Percentiles rank a stretch among this genome's conserved stretches.
Evolutionary conservation across 2,888 invertebrate species (phyloP).

Genomic region (Iphiclides podalirius): DNA sequence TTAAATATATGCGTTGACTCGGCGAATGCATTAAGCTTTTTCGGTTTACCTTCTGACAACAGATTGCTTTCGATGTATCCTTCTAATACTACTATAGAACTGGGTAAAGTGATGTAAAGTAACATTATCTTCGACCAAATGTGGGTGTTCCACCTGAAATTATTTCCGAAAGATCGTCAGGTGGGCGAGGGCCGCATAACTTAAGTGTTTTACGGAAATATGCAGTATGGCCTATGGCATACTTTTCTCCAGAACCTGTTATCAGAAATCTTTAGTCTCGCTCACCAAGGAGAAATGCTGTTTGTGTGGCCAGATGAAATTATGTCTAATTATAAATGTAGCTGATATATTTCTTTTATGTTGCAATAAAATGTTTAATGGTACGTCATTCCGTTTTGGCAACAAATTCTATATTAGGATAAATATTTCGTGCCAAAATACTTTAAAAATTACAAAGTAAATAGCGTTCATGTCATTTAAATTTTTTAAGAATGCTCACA

Average conservation of each 20-base stretch:
- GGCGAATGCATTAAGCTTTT: not conserved
- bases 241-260: conserved; percentile 23
- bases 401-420: not conserved
- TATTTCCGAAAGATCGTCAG: too few species aligned
- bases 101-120: too few species aligned
- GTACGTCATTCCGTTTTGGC: not conserved
- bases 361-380: conserved; percentile 9
- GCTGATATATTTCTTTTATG: conserved; percentile 12
- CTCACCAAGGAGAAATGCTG: conserved; percentile 16
- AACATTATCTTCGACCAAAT: too few species aligned
- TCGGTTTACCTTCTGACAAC: too few species aligned
- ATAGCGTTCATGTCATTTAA: not conserved
- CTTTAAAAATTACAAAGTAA: not conserved
- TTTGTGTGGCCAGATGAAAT: conserved; percentile 20
- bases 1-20: conserved; percentile 11
- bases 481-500: not conserved
- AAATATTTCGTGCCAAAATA: not conserved
- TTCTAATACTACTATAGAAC: too few species aligned
- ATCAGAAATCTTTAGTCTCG: conserved; percentile 9
- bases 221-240: conserved; percentile 16
- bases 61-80: too few species aligned
- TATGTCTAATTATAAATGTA: conserved; percentile 22
- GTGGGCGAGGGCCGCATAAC: conserved; percentile 8
- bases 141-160: too few species aligned
- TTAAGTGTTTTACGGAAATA: conserved; percentile 19